Evolutionary conservation across 2,797 vertebrate genomes (phyloP), one percentile per base, ranked within the genome.

Genomic region (Anabacerthia variegaticeps): DNA sequence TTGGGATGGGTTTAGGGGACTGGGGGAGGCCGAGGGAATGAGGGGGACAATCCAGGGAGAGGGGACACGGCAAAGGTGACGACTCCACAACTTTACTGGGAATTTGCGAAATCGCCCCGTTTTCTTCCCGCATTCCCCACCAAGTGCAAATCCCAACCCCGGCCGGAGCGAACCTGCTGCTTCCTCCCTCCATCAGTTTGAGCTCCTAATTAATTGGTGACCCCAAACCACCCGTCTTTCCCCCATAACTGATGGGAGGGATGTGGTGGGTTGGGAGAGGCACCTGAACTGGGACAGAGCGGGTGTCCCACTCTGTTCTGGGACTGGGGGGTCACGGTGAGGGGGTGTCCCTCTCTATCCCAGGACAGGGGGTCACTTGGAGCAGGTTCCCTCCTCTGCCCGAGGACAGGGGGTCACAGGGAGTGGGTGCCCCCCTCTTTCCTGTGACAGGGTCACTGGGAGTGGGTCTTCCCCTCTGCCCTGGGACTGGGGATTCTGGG

Each of bases 181-280:
- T 56, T 51, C 15, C 2, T 20, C 9, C n/a, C 28, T 23, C 28
- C n/a, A 0, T 24, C 8, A 10, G n/a, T 96, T 92, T 92, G 84
- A 16, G 84, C 85, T 95, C 94, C 87, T 85, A 86, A 83, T 89
- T 49, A 91, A 94, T 54, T 19, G 54, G 23, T 88, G 94, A 88
- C 79, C 92, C 88, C 44, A 27, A 72, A 62, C 41, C 55, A 76
- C 89, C 87, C 89, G 65, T 77, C 88, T 86, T 86, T 27, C 90
- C 95, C 59, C 55, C 15, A 65, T 85, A 84, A 91, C 69, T 48
- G 91, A 92, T 74, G 83, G 12, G 48, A 92, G 85, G 93, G 96
- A 86, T 54, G 55, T 19, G 51, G 17, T 52, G 51, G 17, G 28
- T 6, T 66, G 65, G 39, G 28, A 93, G 41, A 52, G 26, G 34